These are phyloP conservation scores for Anoncus sp. DNA, from an alignment of 2,888 invertebrate genomes.

Conservation along the genomic window DNA sequence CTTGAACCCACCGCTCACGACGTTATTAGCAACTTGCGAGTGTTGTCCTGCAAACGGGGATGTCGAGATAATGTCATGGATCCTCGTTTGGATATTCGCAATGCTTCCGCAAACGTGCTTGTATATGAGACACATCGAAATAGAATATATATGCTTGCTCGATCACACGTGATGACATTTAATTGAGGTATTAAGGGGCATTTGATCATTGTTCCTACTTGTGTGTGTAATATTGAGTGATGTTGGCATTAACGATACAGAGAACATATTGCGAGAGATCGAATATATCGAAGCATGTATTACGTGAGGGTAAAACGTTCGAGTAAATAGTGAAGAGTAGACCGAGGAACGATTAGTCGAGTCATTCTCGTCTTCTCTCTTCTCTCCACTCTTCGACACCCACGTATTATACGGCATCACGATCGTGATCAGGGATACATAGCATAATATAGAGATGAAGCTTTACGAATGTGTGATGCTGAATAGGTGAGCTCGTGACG, in stretches of 20 bases:
- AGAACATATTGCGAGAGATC: slow-evolving; percentile 56
- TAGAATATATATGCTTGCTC: slow-evolving; percentile 7
- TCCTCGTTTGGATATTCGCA: slow-evolving; percentile 28
- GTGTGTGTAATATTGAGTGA: slow-evolving; percentile 1
- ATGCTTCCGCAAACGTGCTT: slow-evolving; percentile 11
- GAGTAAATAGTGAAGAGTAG: slow-evolving; percentile 59
- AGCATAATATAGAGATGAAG: slow-evolving; percentile 52
- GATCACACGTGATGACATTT: slow-evolving; percentile 1
- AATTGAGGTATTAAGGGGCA: neutral
- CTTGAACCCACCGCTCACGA: slow-evolving; percentile 65
- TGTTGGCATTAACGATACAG: slow-evolving; percentile 67
- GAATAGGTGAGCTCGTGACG: slow-evolving; percentile 74
- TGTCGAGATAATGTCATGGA: slow-evolving; percentile 41
- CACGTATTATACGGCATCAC: slow-evolving; percentile 67
- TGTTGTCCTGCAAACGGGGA: slow-evolving; percentile 49
- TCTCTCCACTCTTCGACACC: slow-evolving; percentile 67
- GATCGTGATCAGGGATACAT: slow-evolving; percentile 54
- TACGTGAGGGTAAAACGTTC: slow-evolving; percentile 40
- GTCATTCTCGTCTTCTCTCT: slow-evolving; percentile 63
- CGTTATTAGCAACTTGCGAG: slow-evolving; percentile 75
- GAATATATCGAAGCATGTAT: slow-evolving; percentile 29
- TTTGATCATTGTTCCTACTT: slow-evolving; percentile 1
- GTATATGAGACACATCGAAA: slow-evolving; percentile 12
- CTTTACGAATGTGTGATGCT: slow-evolving; percentile 53
- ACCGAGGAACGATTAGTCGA: slow-evolving; percentile 62